Percentiles rank a stretch among this genome's conserved stretches.
Conservation (phyloP, 2,113 vertebrate genomes). For the Pitta sordida region DNA sequence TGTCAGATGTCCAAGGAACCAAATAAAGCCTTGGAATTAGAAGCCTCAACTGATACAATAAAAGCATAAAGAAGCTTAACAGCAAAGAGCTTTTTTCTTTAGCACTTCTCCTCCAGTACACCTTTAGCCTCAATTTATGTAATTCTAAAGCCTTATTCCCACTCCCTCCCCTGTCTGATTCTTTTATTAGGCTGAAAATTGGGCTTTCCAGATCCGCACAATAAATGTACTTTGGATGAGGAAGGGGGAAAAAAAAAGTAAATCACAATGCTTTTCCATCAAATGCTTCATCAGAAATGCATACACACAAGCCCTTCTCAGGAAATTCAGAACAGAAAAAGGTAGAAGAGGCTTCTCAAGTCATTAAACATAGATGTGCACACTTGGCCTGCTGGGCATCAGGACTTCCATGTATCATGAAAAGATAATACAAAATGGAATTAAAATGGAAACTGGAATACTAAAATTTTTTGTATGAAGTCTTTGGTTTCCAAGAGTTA, state of each 20-base stretch:
- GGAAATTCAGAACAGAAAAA: background rate
- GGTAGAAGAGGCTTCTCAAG: constrained; percentile 2
- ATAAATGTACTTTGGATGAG: background rate
- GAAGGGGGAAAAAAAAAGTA: rapidly evolving
- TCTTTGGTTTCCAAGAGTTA: background rate
- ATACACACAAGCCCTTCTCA: background rate
- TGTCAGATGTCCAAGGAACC: background rate
- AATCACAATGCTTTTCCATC: constrained; percentile 5
- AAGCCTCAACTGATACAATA: background rate
- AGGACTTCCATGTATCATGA: background rate
- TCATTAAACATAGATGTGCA: constrained; percentile 52
- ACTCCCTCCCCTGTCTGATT: background rate
- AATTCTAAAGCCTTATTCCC: background rate
- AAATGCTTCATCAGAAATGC: constrained; percentile 50
- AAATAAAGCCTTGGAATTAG: background rate
- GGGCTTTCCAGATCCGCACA: background rate
- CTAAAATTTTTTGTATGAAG: background rate
- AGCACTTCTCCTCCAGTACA: background rate
- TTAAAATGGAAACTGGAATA: background rate
- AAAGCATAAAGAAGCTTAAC: background rate
- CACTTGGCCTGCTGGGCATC: background rate
- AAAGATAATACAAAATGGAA: background rate
- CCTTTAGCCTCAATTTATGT: background rate
- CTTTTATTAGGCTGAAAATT: constrained; percentile 2
- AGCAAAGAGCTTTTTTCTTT: background rate